These are phyloP conservation scores for Bombus breviceps DNA, from an alignment of 1,140 invertebrate genomes.

Conservation along the genomic window DNA sequence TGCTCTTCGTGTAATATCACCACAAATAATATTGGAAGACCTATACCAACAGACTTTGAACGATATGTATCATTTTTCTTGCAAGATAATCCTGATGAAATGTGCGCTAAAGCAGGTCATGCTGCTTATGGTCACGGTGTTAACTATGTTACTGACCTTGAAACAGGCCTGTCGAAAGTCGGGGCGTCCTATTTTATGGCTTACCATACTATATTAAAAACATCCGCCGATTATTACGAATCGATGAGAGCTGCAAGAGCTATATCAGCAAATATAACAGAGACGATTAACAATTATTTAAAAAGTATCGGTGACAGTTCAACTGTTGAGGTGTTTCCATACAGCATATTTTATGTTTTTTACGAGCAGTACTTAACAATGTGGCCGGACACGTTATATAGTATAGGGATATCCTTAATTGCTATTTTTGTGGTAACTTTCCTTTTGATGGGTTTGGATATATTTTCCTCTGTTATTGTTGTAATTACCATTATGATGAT, in stretches of 20 bases:
- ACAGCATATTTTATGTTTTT: slow-evolving; percentile 99
- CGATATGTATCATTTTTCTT: slow-evolving; percentile 94
- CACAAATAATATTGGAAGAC: slow-evolving; percentile 83
- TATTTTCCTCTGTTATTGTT: slow-evolving; percentile 94
- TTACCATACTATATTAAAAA: slow-evolving; percentile 97
- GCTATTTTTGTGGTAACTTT: slow-evolving; percentile 98
- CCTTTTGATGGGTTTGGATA: slow-evolving; percentile 96
- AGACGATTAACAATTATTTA: slow-evolving; percentile 87
- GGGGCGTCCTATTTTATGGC: slow-evolving; percentile 95
- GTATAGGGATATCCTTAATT: slow-evolving; percentile 92
- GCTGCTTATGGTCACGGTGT: slow-evolving; percentile 90
- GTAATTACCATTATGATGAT: slow-evolving; percentile 97
- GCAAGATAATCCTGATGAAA: slow-evolving; percentile 92
- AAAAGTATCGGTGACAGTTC: slow-evolving; percentile 77
- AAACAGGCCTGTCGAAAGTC: slow-evolving; percentile 80
- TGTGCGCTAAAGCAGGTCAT: slow-evolving; percentile 94
- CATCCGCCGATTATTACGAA: slow-evolving; percentile 95
- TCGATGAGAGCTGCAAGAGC: slow-evolving; percentile 91
- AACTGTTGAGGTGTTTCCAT: slow-evolving; percentile 95
- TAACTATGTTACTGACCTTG: slow-evolving; percentile 83
- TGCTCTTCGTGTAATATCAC: slow-evolving; percentile 83
- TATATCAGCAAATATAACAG: slow-evolving; percentile 92
- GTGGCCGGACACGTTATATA: slow-evolving; percentile 94
- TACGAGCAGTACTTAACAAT: slow-evolving; percentile 99
- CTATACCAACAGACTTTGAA: slow-evolving; percentile 87